Percentiles rank a stretch among this genome's conserved stretches.
phyloP scores from a whole-genome alignment of 2,888 invertebrate species.

The Achlya flavicornis region DNA sequence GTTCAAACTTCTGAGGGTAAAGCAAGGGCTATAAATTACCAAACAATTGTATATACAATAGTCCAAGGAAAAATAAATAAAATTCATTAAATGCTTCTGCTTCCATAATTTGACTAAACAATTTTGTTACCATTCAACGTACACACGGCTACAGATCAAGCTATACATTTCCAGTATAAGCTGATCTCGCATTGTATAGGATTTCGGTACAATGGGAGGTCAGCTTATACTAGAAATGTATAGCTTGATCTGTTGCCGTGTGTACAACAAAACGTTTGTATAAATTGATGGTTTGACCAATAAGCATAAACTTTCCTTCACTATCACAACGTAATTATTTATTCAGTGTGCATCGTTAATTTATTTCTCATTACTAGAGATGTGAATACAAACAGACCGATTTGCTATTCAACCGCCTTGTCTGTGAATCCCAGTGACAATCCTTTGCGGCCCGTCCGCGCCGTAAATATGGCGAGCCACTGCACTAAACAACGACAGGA shows the following conservation, averaged over 20 bases:
- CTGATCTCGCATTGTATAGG: no score
- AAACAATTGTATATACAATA: no score
- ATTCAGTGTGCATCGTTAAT: neutral
- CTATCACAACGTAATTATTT: slow-evolving; percentile 3
- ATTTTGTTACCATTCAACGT: no score
- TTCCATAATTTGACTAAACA: no score
- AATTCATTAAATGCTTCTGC: no score
- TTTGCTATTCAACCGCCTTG: neutral
- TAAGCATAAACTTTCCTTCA: neutral
- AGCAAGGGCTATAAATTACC: neutral
- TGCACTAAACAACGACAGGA: slow-evolving; percentile 46
- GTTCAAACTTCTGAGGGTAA: neutral
- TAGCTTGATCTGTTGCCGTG: no score
- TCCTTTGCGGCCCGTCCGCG: slow-evolving; percentile 40
- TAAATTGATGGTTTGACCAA: neutral
- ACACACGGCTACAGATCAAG: no score
- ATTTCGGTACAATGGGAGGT: no score
- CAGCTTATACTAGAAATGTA: no score
- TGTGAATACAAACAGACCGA: neutral
- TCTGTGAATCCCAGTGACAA: slow-evolving; percentile 39
- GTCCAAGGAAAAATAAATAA: no score
- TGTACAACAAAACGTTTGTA: no score
- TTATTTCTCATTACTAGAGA: neutral
- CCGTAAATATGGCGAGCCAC: slow-evolving; percentile 49
- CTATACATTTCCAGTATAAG: no score